Evolutionary conservation across 2,113 vertebrate genomes (phyloP), one percentile per base, ranked within the genome.

Genomic region (Typhlomys cinereus): DNA sequence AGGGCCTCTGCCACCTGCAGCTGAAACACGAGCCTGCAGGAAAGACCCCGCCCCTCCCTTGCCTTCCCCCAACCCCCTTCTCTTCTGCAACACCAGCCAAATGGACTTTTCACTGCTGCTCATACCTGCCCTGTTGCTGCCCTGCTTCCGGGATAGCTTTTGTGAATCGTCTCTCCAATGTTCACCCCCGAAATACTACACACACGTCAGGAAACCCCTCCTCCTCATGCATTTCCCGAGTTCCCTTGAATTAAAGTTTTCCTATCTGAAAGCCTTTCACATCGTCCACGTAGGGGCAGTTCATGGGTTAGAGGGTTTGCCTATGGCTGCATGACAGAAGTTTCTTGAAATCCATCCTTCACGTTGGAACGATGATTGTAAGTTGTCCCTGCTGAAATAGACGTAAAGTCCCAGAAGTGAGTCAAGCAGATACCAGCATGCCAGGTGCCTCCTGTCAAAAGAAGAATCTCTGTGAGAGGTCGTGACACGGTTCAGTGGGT

Each of bases 71-170:
- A 1, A 67, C 80, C 20, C 5, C 59, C 46, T 9, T 46, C 13
- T 36, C 21, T 9, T 52, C 4, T 17, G 7, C 46, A 39, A 41
- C 15, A 11, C 21, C 18, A 2, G 23, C 54, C 36, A 15, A 17
- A 12, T 36, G 6, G 8, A 20, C 17, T 34, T 9, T 27, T 34
- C 13, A 3, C 21, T 50, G 46, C 36, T 29, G 34, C 29, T 83
- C 39, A 25, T 21, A 1, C 31, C 2, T 2, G 4, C 7, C 27
- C 70, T 52, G 1, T 0, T 34, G 57, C 29, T 5, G 1, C 29
- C 62, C 87, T 17, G 39, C 54, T 36, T 31, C 14, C 9, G 14
- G 31, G 12, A 11, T 41, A 41, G 46, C 59, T 50, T 15, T 66
- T 76, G 41, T 31, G 57, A 48, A 5, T 29, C 88, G 1, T 1